Base-by-base conservation (phyloP, 2,113 vertebrate species). In the Chionodraco myersi region DNA sequence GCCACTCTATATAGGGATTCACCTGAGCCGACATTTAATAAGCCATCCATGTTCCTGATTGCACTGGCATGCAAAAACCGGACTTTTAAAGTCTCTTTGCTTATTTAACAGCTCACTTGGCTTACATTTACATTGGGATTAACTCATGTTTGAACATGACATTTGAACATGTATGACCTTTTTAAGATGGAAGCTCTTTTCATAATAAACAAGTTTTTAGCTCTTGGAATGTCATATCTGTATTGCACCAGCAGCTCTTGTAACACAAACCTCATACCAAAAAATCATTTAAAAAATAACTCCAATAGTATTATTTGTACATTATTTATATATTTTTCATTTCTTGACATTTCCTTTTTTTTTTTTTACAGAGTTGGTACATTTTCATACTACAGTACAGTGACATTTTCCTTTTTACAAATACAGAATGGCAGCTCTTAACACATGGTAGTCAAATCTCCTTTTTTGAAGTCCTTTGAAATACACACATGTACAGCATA, bases 401-500 rank as follows among this genome's bases (percentile, higher is more conserved):
- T 75, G 23, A 86, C 77, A 84, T 41, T 41, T 79, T 84, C 64
- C 47, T 77, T 82, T 77, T 49, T 58, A 83, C 77, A 88, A 82
- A 86, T 49, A 88, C 75, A 86, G 56, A 82, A 84, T 84, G 63
- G 83, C 79, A 80, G 67, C 49, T 77, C 57, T 84, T 79, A 53
- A 77, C 59, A 82, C 64, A 69, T 71, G 34, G 41, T 65, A 36
- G 52, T 88, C 64, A 75, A 79, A 84, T 81, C 73, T 84, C 84
- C 21, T 64, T 56, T 60, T 74, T 72, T 60, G 41, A 34, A 2
- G 76, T 73, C 44, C 41, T 88, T 80, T 86, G 10, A 85, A 84
- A 80, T 84, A 87, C 76, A 75, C 59, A 84, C 72, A 87, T 84
- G 71, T 87, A 89, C 65, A 87, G 75, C 68, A 76, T 83, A 85